Percentiles rank a stretch among this genome's conserved stretches.
Evolutionary conservation across 2,797 vertebrate species (phyloP).

Genomic region (Chloroceryle inda): DNA sequence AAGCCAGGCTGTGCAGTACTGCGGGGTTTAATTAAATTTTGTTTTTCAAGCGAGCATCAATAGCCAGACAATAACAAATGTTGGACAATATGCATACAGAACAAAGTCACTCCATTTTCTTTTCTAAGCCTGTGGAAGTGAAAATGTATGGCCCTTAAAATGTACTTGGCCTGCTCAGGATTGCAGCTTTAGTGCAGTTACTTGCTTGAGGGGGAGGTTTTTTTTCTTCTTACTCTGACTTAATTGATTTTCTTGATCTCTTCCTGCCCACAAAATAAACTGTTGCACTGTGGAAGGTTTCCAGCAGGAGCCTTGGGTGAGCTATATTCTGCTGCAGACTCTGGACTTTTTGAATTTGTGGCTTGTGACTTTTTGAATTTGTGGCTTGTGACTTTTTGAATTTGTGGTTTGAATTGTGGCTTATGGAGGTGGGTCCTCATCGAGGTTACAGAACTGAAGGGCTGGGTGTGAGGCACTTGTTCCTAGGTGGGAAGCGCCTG

Average conservation of each 20-base stretch:
- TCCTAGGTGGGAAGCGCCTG: neutral
- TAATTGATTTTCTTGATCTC: conserved; percentile 25
- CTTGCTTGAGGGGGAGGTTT: neutral
- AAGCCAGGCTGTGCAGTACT: neutral
- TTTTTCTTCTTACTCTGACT: neutral
- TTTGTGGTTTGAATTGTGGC: too few species aligned
- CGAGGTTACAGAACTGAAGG: neutral
- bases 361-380: too few species aligned
- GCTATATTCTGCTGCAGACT: neutral
- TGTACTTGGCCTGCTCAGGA: neutral
- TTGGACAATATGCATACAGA: conserved; percentile 7
- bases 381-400: too few species aligned
- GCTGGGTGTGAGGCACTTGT: neutral
- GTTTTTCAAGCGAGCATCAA: conserved; percentile 57
- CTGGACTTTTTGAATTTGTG: neutral
- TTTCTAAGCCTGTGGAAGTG: neutral
- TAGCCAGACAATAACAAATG: conserved; percentile 53
- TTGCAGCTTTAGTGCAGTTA: neutral
- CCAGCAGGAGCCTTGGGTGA: neutral
- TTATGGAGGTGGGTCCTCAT: neutral
- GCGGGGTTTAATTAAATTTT: conserved; percentile 65
- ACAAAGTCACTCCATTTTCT: conserved; percentile 29
- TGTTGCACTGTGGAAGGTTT: neutral
- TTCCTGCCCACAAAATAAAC: neutral
- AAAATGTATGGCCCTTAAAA: conserved; percentile 13